phyloP scores from a whole-genome alignment of 2,888 invertebrate species.

The Scelioninae gen. 1 region DNA sequence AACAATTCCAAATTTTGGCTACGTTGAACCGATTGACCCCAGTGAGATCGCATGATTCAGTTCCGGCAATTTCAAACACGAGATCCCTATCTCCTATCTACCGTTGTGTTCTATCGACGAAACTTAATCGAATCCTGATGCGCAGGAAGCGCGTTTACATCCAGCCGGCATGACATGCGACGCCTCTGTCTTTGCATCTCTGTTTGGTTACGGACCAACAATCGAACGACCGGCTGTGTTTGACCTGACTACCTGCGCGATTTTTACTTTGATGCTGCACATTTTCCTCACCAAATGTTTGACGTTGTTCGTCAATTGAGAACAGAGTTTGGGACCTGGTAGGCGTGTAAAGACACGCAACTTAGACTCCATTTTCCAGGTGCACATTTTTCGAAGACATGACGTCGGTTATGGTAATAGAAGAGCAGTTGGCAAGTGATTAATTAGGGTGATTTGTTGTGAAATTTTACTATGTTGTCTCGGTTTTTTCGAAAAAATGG shows the following conservation, averaged over 20 bases:
- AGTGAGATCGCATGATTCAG: constrained; percentile 28
- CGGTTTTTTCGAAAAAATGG: no score
- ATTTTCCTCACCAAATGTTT: constrained; percentile 49
- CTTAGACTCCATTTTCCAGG: not conserved
- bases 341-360: not conserved
- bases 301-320: constrained; percentile 29
- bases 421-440: not conserved
- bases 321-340: not conserved
- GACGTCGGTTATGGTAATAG: no score
- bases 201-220: constrained; percentile 28
- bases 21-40: constrained; percentile 7
- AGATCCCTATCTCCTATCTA: constrained; percentile 9
- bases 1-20: not conserved
- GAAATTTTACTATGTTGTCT: no score
- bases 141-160: constrained; percentile 28
- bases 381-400: not conserved
- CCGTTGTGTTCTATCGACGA: constrained; percentile 8
- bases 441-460: not conserved
- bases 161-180: not conserved
- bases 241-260: constrained; percentile 55
- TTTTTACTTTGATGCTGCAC: constrained; percentile 4
- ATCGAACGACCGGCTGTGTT: constrained; percentile 48
- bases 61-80: constrained; percentile 25
- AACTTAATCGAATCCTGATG: constrained; percentile 30
- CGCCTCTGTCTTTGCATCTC: constrained; percentile 1